These are phyloP conservation scores for Astyanax mexicanus DNA, from an alignment of 2,797 vertebrate genomes.

Conservation along the genomic window DNA sequence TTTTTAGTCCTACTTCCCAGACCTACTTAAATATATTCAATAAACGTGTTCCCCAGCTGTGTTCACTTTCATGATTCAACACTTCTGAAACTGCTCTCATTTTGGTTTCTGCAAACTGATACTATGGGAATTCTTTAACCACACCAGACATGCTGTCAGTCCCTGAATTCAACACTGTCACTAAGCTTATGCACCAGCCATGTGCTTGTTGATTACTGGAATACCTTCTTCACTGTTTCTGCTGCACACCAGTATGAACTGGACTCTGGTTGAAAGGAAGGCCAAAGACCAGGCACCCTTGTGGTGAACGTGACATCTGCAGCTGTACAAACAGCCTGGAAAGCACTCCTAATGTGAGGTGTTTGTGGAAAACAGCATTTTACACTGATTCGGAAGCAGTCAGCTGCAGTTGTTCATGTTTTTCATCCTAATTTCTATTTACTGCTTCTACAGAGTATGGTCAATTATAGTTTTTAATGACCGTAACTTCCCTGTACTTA, in stretches of 20 bases:
- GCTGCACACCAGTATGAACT: slow-evolving; percentile 61
- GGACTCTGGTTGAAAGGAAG: slow-evolving; percentile 55
- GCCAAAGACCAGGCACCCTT: slow-evolving; percentile 62
- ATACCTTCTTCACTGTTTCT: slow-evolving; percentile 12
- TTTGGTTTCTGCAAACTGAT: no score
- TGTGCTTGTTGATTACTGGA: slow-evolving; percentile 56
- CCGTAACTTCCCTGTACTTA: not conserved
- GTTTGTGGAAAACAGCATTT: slow-evolving; percentile 9
- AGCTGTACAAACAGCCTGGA: slow-evolving; percentile 61
- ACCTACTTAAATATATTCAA: no score
- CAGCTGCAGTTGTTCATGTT: not conserved
- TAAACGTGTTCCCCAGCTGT: no score
- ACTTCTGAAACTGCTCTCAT: no score
- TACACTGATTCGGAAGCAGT: not conserved
- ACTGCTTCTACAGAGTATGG: not conserved
- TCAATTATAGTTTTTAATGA: no score
- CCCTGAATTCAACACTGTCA: not conserved
- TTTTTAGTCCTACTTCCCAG: no score
- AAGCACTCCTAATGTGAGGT: not conserved
- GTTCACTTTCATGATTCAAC: no score
- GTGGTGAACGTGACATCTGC: slow-evolving; percentile 55
- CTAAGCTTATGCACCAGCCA: not conserved
- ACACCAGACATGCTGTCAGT: no score
- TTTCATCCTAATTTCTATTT: not conserved
- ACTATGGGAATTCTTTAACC: no score